phyloP scores from a whole-genome alignment of 1,140 invertebrate species.

The Lasaia peninsularis region DNA sequence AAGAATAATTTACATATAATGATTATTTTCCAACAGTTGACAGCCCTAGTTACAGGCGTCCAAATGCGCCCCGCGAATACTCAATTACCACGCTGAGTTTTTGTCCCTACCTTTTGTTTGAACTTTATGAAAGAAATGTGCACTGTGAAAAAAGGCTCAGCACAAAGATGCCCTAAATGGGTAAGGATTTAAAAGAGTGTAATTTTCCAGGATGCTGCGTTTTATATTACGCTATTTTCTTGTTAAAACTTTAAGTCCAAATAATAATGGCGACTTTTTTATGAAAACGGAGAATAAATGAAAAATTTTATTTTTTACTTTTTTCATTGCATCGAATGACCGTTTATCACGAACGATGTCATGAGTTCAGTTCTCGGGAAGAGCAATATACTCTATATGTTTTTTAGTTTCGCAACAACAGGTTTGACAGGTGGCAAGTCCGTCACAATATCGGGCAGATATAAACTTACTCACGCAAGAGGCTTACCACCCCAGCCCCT shows the following conservation, averaged over 20 bases:
- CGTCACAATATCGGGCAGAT: too few species aligned
- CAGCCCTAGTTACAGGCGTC: neutral
- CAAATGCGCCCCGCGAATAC: conserved; percentile 10
- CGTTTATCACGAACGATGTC: too few species aligned
- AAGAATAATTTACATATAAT: too few species aligned
- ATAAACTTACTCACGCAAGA: too few species aligned
- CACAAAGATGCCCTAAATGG: conserved; percentile 8
- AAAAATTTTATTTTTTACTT: neutral
- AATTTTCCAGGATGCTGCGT: conserved; percentile 11
- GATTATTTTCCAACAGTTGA: too few species aligned
- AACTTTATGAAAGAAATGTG: conserved; percentile 10
- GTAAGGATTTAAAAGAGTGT: conserved; percentile 11
- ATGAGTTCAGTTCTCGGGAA: too few species aligned
- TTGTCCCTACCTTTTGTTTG: conserved; percentile 11
- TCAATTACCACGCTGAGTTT: conserved; percentile 10
- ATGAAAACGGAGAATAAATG: neutral
- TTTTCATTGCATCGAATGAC: too few species aligned
- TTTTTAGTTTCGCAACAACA: too few species aligned
- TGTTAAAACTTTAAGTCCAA: conserved; percentile 12
- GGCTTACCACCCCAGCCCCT: too few species aligned
- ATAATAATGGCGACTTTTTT: neutral
- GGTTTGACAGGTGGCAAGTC: too few species aligned
- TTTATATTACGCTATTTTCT: conserved; percentile 12
- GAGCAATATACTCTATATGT: too few species aligned
- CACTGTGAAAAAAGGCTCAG: neutral